Percentiles rank a stretch among this genome's conserved stretches.
Conservation (phyloP, 2,888 invertebrate genomes). For the Trissolcus brochymenae region DNA sequence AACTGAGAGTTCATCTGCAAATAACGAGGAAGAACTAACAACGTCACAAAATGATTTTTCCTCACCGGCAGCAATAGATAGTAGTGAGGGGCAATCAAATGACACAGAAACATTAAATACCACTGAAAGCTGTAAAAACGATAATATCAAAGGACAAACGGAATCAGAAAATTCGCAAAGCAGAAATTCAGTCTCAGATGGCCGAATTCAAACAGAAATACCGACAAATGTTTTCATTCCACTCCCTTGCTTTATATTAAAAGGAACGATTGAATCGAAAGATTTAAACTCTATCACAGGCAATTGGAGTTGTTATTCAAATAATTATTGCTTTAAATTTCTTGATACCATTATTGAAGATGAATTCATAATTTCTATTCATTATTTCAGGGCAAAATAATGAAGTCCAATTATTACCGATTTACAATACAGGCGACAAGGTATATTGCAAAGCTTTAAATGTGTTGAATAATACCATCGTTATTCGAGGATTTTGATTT, state of each 20-base stretch:
- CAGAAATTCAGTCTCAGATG: not conserved
- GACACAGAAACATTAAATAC: not conserved
- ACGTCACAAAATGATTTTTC: not conserved
- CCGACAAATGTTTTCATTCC: not conserved
- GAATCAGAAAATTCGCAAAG: not conserved
- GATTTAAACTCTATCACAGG: too few species aligned
- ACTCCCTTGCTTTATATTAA: not conserved
- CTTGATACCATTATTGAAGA: too few species aligned
- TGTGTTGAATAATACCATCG: too few species aligned
- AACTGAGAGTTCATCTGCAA: not conserved
- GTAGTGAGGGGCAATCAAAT: slow-evolving; percentile 1
- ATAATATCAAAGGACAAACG: not conserved
- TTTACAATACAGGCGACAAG: too few species aligned
- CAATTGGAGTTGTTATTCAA: too few species aligned
- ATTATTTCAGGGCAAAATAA: too few species aligned
- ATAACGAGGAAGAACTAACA: not conserved
- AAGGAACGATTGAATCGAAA: not conserved
- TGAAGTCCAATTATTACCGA: too few species aligned
- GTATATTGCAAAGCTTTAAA: too few species aligned
- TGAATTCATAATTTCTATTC: too few species aligned
- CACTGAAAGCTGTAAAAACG: not conserved
- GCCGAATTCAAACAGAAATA: not conserved
- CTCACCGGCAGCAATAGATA: not conserved
- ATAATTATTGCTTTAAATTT: too few species aligned
- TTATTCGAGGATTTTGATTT: too few species aligned